Evolutionary conservation across 2,888 invertebrate species (phyloP).

Genomic region (Pyrochroa serraticornis): DNA sequence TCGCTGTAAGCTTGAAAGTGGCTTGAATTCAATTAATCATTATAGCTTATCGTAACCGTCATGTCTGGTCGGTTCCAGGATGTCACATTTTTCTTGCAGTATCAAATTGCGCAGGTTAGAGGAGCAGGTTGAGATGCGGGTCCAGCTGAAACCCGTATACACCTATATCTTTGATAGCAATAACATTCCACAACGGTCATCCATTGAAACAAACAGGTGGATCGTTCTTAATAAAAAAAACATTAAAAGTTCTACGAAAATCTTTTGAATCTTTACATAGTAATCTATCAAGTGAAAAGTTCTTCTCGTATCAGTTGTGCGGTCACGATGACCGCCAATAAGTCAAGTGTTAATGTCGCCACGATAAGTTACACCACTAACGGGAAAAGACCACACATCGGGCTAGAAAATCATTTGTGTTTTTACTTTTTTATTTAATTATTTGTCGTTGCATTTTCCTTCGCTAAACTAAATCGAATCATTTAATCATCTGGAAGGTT

Average conservation of each 20-base stretch:
- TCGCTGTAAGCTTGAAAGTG: too few relatives aligned
- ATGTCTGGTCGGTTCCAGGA: too few relatives aligned
- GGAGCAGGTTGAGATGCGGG: conserved; percentile 38
- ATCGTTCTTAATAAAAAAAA: conserved; percentile 2
- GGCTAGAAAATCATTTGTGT: not conserved
- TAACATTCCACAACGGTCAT: conserved; percentile 29
- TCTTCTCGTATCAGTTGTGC: too few relatives aligned
- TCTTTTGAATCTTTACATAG: too few relatives aligned
- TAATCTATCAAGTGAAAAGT: too few relatives aligned
- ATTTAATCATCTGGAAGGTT: not conserved
- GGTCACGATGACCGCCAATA: too few relatives aligned
- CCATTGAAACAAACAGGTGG: conserved; percentile 11
- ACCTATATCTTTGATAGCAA: not conserved
- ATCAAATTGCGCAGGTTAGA: conserved; percentile 15
- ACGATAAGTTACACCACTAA: conserved; percentile 22
- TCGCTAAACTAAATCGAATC: not conserved
- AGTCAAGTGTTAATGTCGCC: not conserved
- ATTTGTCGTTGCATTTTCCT: too few relatives aligned
- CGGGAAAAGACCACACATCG: conserved; percentile 39
- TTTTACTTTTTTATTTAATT: not conserved
- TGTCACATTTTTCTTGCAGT: too few relatives aligned
- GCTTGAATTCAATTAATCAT: too few relatives aligned
- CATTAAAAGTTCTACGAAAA: not conserved
- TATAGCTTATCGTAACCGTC: too few relatives aligned
- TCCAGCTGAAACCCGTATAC: conserved; percentile 39